Evolutionary conservation across 2,888 invertebrate species (phyloP), one percentile per base, ranked within the genome.

Genomic region (Tanytarsus gracilentus): DNA sequence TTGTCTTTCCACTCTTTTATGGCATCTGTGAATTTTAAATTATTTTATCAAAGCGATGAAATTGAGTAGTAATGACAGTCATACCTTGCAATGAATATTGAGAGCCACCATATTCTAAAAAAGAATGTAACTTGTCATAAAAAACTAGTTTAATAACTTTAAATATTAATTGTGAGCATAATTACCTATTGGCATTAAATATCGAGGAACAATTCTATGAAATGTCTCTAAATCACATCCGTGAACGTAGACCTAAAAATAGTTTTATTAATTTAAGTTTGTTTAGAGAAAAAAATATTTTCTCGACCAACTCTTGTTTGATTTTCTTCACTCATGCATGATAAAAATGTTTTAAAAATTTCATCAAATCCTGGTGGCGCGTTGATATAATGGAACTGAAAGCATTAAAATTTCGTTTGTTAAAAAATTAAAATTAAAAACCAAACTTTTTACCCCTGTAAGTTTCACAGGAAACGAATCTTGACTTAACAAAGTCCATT

Each of bases 401-500:
- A 18, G 8, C 16, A 16, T 9, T 23, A 16, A 7, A 21, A 7
- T 21, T 40, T 4, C 9, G 4, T 8, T 18, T 44, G 6, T 11
- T 1, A 11, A 18, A 11, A 6, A 9, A 18, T 18, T 44, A 6
- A 21, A 3, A 11, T 23, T 11, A 11, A 18, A 8, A 21, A 16
- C 23, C 18, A 18, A 21, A n/a, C n/a, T 44, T 18, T 11, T 44
- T 44, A 44, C 44, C 23, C 74, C 75, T 65, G 77, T 77, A 11
- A 78, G 74, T 48, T 80, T 72, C 11, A 78, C 69, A 0, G 82
- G 81, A 52, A 79, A 74, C 1, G 75, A 78, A 59, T 79, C 78
- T 69, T 80, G 76, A 39, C 75, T 71, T 63, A 72, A 70, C 0
- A 72, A 70, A 59, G 76, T 71, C 4, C 71, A 70, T 65, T 80